Percentiles rank a stretch among this genome's conserved stretches.
Conservation (phyloP, 2,797 vertebrate species). For the Sphenodon punctatus region DNA sequence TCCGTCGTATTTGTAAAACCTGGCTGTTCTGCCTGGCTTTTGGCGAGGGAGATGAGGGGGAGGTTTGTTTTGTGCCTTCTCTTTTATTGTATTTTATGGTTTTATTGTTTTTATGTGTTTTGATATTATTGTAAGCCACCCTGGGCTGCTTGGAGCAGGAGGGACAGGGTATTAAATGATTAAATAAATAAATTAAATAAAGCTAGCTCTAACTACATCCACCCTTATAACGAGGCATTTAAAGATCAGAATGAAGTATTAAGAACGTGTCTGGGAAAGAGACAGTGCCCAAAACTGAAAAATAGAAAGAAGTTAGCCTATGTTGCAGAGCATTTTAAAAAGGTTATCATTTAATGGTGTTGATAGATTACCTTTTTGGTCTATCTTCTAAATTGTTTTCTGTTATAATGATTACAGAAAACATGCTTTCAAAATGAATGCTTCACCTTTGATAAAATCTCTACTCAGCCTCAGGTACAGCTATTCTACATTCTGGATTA, state of each 20-base stretch:
- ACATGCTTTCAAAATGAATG: not conserved
- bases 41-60: too few species aligned
- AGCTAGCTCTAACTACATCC: too few species aligned
- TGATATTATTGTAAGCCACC: too few species aligned
- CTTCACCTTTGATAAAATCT: not conserved
- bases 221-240: conserved; percentile 20
- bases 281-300: not conserved
- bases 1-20: too few species aligned
- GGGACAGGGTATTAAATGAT: too few species aligned
- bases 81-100: too few species aligned
- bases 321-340: conserved; percentile 14
- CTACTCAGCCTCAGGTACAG: not conserved
- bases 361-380: conserved; percentile 27
- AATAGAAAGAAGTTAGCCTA: not conserved
- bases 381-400: not conserved
- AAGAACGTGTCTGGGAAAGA: not conserved
- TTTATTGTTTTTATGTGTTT: too few species aligned
- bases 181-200: too few species aligned
- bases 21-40: too few species aligned
- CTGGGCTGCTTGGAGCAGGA: too few species aligned
- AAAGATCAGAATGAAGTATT: not conserved
- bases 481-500: not conserved
- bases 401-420: not conserved
- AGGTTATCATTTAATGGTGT: not conserved
- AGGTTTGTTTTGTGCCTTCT: too few species aligned